A percentile compares a stretch with the other conserved stretches of the same genome.
Evolutionary conservation across 2,797 vertebrate species (phyloP).

Genomic region (Epinephelus coioides): DNA sequence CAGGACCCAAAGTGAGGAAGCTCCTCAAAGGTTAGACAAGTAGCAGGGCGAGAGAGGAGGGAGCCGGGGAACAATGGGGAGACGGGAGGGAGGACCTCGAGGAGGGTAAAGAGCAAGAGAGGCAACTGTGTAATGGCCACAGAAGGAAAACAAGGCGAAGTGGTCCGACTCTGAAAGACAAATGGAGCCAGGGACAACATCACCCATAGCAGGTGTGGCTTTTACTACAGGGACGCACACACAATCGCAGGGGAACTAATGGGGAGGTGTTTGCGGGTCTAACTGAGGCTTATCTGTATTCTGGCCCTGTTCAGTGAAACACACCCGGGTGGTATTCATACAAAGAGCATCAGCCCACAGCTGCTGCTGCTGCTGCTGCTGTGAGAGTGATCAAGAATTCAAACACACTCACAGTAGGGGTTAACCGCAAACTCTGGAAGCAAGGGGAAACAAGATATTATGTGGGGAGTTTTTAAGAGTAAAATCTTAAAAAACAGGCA

Average conservation of each 20-base stretch:
- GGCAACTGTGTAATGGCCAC: conserved; percentile 34
- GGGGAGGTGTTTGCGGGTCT: conserved; percentile 43
- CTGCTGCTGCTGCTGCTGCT: conserved; percentile 33
- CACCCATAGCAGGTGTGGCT: conserved; percentile 61
- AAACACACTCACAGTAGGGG: conserved; percentile 45
- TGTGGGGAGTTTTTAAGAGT: background rate
- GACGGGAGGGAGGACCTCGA: background rate
- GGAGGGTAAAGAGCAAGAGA: conserved; percentile 35
- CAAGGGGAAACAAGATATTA: conserved; percentile 24
- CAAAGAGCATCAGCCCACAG: conserved; percentile 64
- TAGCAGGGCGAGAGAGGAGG: conserved; percentile 27
- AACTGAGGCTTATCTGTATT: conserved; percentile 72
- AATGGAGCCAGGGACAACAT: conserved; percentile 41
- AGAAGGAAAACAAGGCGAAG: conserved; percentile 34
- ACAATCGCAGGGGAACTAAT: conserved; percentile 40
- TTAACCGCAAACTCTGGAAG: conserved; percentile 50
- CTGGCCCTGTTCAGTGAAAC: conserved; percentile 52
- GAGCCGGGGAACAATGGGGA: conserved; percentile 34
- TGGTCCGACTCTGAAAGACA: conserved; percentile 40
- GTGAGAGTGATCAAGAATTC: conserved; percentile 48
- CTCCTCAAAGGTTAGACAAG: conserved; percentile 55
- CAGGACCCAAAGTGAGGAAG: conserved; percentile 42
- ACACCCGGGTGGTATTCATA: conserved; percentile 57
- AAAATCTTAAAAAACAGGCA: background rate
- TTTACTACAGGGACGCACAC: conserved; percentile 43